Conservation (phyloP, 1,140 invertebrate genomes). For the Alviniconcha marisindica region DNA sequence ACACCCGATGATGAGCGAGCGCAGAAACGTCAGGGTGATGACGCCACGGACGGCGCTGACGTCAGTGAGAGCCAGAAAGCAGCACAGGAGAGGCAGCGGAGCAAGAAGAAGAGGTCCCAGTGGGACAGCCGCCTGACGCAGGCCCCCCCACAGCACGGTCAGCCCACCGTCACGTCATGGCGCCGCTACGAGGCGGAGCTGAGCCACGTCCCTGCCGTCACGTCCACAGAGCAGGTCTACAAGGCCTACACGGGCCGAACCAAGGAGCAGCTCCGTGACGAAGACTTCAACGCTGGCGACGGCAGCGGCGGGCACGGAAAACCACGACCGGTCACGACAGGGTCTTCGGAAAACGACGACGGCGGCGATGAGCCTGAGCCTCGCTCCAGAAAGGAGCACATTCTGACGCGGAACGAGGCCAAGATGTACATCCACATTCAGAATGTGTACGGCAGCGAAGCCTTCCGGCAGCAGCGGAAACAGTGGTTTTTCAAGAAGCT, state of each 20-base stretch:
- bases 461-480: slow-evolving; percentile 49
- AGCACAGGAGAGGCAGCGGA: background rate
- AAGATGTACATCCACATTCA: slow-evolving; percentile 53
- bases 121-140: slow-evolving; percentile 8
- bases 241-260: slow-evolving; percentile 28
- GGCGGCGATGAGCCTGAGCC: background rate
- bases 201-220: slow-evolving; percentile 30
- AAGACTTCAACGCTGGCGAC: background rate
- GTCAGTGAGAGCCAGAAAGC: background rate
- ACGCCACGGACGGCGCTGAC: background rate
- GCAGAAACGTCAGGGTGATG: background rate
- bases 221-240: slow-evolving; percentile 32
- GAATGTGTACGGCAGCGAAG: slow-evolving; percentile 52
- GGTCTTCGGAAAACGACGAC: background rate
- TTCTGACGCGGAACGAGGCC: slow-evolving; percentile 42
- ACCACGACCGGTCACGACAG: background rate
- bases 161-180: background rate
- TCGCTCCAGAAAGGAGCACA: background rate
- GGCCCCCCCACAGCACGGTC: background rate
- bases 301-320: too few species aligned
- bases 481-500: slow-evolving; percentile 58
- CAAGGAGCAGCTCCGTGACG: slow-evolving; percentile 13
- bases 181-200: slow-evolving; percentile 32
- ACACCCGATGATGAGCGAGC: background rate
- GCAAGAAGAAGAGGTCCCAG: background rate